These are phyloP conservation scores for Eolophus roseicapilla DNA, from an alignment of 2,113 vertebrate genomes.

Conservation along the genomic window DNA sequence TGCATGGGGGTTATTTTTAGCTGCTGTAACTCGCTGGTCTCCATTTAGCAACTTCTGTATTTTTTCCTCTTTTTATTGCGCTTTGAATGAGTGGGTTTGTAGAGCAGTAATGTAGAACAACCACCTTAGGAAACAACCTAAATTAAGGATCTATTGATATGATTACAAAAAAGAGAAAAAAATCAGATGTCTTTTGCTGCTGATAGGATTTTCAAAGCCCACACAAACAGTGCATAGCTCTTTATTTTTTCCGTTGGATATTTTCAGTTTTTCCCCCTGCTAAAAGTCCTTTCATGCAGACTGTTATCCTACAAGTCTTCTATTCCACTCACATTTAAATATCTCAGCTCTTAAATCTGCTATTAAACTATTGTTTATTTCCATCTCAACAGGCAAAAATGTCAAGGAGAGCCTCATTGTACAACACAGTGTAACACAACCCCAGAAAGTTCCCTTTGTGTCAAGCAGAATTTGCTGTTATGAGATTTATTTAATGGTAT, in stretches of 20 bases:
- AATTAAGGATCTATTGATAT: background rate
- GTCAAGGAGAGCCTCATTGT: background rate
- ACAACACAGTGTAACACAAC: background rate
- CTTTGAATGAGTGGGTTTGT: background rate
- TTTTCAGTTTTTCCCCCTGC: background rate
- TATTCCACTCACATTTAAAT: background rate
- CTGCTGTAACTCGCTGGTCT: background rate
- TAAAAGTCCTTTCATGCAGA: background rate
- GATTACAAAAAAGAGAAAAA: background rate
- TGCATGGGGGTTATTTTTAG: background rate
- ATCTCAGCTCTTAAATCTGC: background rate
- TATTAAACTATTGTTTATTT: background rate
- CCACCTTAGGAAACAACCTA: background rate
- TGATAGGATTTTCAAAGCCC: background rate
- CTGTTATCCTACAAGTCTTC: background rate
- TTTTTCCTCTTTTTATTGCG: background rate
- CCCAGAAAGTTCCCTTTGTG: background rate
- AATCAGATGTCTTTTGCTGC: background rate
- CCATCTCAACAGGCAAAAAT: background rate
- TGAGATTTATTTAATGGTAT: background rate
- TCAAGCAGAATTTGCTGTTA: background rate
- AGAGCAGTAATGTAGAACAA: conserved; percentile 10
- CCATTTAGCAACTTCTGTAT: conserved; percentile 38
- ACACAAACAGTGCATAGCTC: background rate
- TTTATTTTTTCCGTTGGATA: background rate